Conservation (phyloP, 2,113 vertebrate genomes). For the Brachypteracias leptosomus region DNA sequence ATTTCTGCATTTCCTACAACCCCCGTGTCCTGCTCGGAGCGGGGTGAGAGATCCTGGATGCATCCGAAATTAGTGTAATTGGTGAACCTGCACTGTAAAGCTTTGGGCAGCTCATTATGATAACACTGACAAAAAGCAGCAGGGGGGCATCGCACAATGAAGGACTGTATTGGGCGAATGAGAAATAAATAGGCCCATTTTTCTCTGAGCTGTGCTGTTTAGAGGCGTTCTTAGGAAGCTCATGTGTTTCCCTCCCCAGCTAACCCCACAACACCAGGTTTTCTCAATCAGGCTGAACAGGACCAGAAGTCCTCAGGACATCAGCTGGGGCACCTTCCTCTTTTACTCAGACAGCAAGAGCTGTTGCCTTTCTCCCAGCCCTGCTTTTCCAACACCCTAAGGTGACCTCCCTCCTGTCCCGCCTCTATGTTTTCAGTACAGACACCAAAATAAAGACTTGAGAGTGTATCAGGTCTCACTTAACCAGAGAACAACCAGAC, state of each 20-base stretch:
- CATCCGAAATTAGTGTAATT: neutral
- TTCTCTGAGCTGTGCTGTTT: neutral
- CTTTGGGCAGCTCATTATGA: neutral
- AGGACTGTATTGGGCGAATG: neutral
- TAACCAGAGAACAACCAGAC: neutral
- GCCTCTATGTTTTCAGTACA: neutral
- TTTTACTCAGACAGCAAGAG: neutral
- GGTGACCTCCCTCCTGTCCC: neutral
- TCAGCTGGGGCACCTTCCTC: neutral
- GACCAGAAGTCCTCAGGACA: neutral
- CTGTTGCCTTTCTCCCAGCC: neutral
- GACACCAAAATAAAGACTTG: neutral
- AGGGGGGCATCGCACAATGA: neutral
- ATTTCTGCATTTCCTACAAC: neutral
- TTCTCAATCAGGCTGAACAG: neutral
- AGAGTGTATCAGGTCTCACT: neutral
- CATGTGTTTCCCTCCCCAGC: neutral
- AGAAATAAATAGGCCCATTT: neutral
- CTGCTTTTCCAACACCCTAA: neutral
- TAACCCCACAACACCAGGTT: neutral
- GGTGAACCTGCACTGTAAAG: neutral
- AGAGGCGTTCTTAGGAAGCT: neutral
- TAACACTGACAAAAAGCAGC: constrained; percentile 36
- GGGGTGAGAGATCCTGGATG: neutral
- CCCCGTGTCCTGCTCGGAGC: neutral